Evolutionary conservation across 1,140 invertebrate species (phyloP).

Genomic region (Megalopta genalis): DNA sequence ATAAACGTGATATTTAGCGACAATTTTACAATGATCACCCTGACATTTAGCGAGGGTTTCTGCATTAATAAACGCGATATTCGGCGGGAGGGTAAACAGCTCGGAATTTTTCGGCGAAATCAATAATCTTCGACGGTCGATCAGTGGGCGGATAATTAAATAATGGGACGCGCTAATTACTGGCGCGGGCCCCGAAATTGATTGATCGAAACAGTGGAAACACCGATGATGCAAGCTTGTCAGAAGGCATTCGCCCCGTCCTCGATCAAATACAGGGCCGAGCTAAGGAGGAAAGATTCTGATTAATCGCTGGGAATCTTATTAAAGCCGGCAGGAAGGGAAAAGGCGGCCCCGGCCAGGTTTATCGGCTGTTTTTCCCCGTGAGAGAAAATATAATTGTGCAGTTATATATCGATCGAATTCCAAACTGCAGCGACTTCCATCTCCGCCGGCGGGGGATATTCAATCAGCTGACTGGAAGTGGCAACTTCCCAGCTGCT

Average conservation of each 20-base stretch:
- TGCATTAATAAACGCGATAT: too few relatives aligned
- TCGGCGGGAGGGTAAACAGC: background rate
- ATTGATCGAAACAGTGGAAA: constrained; percentile 51
- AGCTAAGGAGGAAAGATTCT: constrained; percentile 1
- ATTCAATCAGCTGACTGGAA: constrained; percentile 58
- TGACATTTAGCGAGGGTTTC: too few relatives aligned
- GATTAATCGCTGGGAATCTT: constrained; percentile 41
- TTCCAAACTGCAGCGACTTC: constrained; percentile 34
- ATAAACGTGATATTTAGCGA: too few relatives aligned
- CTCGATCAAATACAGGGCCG: background rate
- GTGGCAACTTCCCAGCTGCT: constrained; percentile 48
- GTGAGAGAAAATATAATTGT: constrained; percentile 34
- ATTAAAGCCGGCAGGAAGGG: constrained; percentile 34
- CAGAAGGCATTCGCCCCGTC: background rate
- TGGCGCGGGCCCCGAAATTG: constrained; percentile 28
- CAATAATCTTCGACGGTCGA: constrained; percentile 30
- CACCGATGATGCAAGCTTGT: background rate
- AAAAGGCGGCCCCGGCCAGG: constrained; percentile 9
- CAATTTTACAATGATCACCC: too few relatives aligned
- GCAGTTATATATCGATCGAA: constrained; percentile 51
- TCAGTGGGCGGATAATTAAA: constrained; percentile 23
- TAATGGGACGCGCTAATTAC: constrained; percentile 37
- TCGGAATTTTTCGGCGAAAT: background rate
- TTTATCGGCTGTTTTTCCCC: constrained; percentile 19
- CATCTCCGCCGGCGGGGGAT: constrained; percentile 59